Evolutionary conservation across 2,797 vertebrate genomes (phyloP).

Genomic region (Podarcis lilfordi): DNA sequence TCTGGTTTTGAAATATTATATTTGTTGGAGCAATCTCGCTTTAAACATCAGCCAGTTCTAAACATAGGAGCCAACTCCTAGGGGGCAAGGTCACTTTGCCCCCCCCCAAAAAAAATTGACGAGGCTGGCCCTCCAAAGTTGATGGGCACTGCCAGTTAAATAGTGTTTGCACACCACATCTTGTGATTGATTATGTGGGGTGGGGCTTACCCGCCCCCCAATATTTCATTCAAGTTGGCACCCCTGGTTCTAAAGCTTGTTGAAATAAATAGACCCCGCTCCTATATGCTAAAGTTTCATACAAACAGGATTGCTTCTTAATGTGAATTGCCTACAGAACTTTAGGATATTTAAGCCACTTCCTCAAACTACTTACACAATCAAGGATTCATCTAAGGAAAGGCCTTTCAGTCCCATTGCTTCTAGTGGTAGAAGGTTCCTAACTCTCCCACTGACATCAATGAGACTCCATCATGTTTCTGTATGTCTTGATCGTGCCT

Average conservation of each 20-base stretch:
- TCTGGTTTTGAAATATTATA: conserved; percentile 71
- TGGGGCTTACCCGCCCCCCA: no score
- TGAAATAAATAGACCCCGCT: no score
- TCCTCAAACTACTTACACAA: background rate
- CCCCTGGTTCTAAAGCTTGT: no score
- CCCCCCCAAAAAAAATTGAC: no score
- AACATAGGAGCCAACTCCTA: conserved; percentile 1
- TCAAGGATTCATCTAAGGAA: background rate
- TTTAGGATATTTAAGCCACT: background rate
- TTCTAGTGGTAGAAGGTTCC: background rate
- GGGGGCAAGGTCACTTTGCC: no score
- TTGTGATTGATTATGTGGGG: no score
- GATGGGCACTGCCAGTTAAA: no score
- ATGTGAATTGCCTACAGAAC: background rate
- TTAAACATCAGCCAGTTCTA: conserved; percentile 49
- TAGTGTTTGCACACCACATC: no score
- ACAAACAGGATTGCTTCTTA: conserved; percentile 45
- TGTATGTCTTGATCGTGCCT: background rate
- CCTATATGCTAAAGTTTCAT: conserved; percentile 15
- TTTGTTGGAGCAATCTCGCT: conserved; percentile 63
- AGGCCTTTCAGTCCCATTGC: background rate
- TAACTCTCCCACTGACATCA: background rate
- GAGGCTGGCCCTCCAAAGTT: no score
- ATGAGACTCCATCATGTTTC: background rate
- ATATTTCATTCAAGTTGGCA: no score